Evolutionary conservation across 92 coral and sea anemone species (phyloP), one percentile per base, ranked within the genome.

Genomic region (Zoanthus sociatus): DNA sequence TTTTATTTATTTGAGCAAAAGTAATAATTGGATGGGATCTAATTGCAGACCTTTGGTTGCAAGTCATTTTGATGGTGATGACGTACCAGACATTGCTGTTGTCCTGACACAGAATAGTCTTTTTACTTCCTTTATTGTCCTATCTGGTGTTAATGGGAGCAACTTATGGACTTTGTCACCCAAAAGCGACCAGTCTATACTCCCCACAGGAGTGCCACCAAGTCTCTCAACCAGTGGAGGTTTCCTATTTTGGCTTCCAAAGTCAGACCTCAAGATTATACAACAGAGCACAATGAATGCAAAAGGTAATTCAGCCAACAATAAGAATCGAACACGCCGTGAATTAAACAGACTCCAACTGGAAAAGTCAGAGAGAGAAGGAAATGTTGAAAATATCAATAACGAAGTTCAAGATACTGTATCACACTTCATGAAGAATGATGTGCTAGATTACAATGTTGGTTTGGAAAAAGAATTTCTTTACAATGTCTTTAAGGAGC

Each of bases 221-320:
- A 55, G 71, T 15, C 18, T 71, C 7, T 82, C 79, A 5, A 44
- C 84, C 7, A 86, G 76, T 48, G 90, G 91, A 13, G 94, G 93
- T 30, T 86, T 91, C 88, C 82, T 95, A 76, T 77, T 95, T 55
- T 95, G 98, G 98, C 77, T 95, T 71, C 94, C 98, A 64, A 91
- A 91, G 82, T 61, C 84, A 69, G 94, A 93, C 50, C 88, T 90
- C 30, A 13, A 37, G 78, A 44, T 56, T 45, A 12, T 83, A 82
- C 76, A 76, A 77, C 51, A 84, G 14, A 76, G 76, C 16, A 4
- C 77, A 7, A 9, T 83, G 63, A 77, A 33, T 6, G 44, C 51
- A 67, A 56, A 42, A 68, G 63, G n/a, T 50, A 87, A 14, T 58
- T 68, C 54, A 48, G 69, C 15, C 31, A 63, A 47, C 68, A 47